Conservation (phyloP, 2,797 vertebrate species). For the Neomorphus geoffroyi region DNA sequence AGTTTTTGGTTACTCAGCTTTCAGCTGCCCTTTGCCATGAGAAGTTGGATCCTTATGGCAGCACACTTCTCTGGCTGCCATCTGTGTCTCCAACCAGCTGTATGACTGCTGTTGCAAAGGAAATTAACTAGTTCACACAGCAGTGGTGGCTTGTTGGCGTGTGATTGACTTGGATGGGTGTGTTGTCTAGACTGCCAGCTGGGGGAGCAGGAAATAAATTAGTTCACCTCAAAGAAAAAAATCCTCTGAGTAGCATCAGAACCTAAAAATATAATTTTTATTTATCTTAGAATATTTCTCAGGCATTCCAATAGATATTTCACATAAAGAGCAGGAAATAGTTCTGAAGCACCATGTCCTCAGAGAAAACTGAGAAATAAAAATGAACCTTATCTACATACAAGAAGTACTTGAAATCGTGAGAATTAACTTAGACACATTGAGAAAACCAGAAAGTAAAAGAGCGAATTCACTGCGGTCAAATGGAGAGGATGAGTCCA, state of each 20-base stretch:
- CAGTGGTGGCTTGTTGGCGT: neutral
- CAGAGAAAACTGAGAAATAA: conserved; percentile 27
- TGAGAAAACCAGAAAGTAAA: conserved; percentile 29
- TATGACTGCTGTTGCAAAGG: neutral
- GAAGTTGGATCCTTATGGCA: neutral
- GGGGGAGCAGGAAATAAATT: neutral
- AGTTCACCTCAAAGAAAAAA: neutral
- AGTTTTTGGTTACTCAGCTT: neutral
- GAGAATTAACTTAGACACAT: conserved; percentile 33
- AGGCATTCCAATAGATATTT: conserved; percentile 19
- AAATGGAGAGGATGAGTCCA: neutral
- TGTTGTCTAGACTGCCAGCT: neutral
- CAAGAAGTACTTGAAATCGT: conserved; percentile 6
- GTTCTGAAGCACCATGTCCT: neutral
- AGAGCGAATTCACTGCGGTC: neutral
- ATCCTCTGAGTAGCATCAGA: neutral
- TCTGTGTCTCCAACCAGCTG: neutral
- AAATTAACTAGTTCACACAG: neutral
- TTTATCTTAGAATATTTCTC: conserved; percentile 48
- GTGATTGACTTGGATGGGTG: neutral
- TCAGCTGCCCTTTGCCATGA: neutral
- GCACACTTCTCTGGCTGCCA: accelerated
- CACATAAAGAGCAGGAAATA: neutral
- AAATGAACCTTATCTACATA: conserved; percentile 21
- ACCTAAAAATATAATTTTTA: conserved; percentile 24